Base-by-base conservation (phyloP, 1,140 invertebrate genomes). In the Hypsibius dujardini region DNA sequence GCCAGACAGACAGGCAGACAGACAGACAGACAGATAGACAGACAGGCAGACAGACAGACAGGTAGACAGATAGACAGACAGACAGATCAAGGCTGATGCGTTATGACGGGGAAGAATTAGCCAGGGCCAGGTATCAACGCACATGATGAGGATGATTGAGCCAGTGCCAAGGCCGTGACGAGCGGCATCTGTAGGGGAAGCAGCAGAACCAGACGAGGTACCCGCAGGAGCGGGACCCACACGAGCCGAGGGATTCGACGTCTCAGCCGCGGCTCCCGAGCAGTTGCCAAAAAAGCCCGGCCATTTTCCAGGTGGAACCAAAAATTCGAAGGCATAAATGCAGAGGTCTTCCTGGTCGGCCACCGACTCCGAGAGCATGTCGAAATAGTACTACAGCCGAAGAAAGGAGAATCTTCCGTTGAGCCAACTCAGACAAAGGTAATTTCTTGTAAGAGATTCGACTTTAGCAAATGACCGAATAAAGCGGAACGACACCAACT, bases 91-190 rank as follows among this genome's bases (percentile, higher is more conserved):
- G 28, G 28, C 28, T 28, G 28, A 28, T 28, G 28, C 28, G 28
- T 28, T 28, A 28, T 28, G 28, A 28, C 28, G 28, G 28, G 28
- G 28, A 28, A 28, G 28, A 28, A 28, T 28, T 28, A 28, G 28
- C 28, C 28, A 28, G 28, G 28, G 28, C 28, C 28, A 56, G 50
- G n/a, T 56, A n/a, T 12, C n/a, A 12, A 12, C 50, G 7, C 50
- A 56, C 50, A 56, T 56, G 50, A 56, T 56, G 50, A 56, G 50
- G 50, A 56, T n/a, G 50, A 56, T n/a, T 7, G 50, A 56, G 7
- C 50, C 50, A n/a, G 50, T n/a, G 50, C 50, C n/a, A 7, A 56
- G 50, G n/a, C n/a, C 7, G 50, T 56, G 50, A 56, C 7, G 50
- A n/a, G n/a, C 50, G n/a, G n/a, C 50, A 56, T 56, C 7, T n/a